Conservation (phyloP, 1,140 invertebrate species). For the Leptinotarsa lineolata region DNA sequence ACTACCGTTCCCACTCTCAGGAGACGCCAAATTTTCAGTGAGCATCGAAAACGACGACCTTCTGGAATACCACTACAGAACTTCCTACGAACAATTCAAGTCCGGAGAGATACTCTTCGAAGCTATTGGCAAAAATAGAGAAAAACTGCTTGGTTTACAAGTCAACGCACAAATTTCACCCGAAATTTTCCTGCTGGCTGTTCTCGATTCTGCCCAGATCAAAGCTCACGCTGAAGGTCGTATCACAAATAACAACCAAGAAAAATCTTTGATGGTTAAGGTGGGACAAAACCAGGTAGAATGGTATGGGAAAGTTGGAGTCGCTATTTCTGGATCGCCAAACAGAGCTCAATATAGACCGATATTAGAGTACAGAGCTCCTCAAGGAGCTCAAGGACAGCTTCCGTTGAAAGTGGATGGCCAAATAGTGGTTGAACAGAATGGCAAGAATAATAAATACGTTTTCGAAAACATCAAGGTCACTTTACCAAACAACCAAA, state of each 20-base stretch:
- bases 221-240: constrained; percentile 59
- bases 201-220: constrained; percentile 64
- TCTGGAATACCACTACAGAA: constrained; percentile 65
- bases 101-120: constrained; percentile 68
- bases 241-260: constrained; percentile 61
- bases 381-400: constrained; percentile 58
- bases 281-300: constrained; percentile 63
- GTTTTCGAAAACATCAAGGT: constrained; percentile 55
- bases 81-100: constrained; percentile 37
- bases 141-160: constrained; percentile 63
- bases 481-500: constrained; percentile 52
- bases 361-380: constrained; percentile 68
- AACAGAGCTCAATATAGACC: constrained; percentile 65
- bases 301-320: constrained; percentile 66
- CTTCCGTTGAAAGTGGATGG: constrained; percentile 63
- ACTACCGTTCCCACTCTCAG: constrained; percentile 66
- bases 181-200: constrained; percentile 61
- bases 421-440: constrained; percentile 59
- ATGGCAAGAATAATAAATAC: constrained; percentile 62
- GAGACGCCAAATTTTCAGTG: constrained; percentile 64
- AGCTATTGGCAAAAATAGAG: constrained; percentile 68
- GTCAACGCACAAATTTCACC: constrained; percentile 59
- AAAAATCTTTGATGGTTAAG: constrained; percentile 61
- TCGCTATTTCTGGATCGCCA: constrained; percentile 62
- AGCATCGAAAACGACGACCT: constrained; percentile 70